Evolutionary conservation across 1,140 invertebrate genomes (phyloP).

Genomic region (Leucophenga varia): DNA sequence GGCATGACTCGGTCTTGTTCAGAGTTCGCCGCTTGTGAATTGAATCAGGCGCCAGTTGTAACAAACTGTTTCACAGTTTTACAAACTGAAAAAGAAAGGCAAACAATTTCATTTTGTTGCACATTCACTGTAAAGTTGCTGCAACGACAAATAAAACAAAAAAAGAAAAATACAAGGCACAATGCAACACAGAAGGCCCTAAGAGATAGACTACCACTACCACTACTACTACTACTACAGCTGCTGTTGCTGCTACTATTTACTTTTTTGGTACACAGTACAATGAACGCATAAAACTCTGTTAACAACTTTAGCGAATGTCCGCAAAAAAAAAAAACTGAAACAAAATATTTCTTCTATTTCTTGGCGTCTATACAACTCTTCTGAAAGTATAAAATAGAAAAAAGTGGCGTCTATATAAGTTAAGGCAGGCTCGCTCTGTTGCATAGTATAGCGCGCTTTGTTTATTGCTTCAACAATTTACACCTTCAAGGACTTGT

Average conservation of each 20-base stretch:
- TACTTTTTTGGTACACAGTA: too few relatives aligned
- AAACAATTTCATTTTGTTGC: constrained; percentile 51
- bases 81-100: constrained; percentile 21
- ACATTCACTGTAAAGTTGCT: constrained; percentile 25
- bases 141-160: constrained; percentile 45
- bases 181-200: not conserved
- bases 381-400: too few relatives aligned
- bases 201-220: constrained; percentile 1
- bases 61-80: too few relatives aligned
- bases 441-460: constrained; percentile 2
- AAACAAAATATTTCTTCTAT: too few relatives aligned
- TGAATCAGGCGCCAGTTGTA: too few relatives aligned
- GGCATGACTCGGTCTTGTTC: too few relatives aligned
- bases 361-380: too few relatives aligned
- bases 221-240: too few relatives aligned
- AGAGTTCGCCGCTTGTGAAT: not conserved
- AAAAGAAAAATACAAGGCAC: constrained; percentile 21
- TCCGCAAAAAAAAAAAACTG: not conserved
- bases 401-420: too few relatives aligned
- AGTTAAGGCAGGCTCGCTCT: constrained; percentile 13
- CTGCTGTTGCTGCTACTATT: too few relatives aligned
- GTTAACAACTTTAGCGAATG: too few relatives aligned
- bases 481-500: constrained; percentile 52
- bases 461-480: constrained; percentile 49
- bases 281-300: constrained; percentile 2